These are phyloP conservation scores for Lucilia cuprina DNA, from an alignment of 1,140 invertebrate species.

Conservation along the genomic window DNA sequence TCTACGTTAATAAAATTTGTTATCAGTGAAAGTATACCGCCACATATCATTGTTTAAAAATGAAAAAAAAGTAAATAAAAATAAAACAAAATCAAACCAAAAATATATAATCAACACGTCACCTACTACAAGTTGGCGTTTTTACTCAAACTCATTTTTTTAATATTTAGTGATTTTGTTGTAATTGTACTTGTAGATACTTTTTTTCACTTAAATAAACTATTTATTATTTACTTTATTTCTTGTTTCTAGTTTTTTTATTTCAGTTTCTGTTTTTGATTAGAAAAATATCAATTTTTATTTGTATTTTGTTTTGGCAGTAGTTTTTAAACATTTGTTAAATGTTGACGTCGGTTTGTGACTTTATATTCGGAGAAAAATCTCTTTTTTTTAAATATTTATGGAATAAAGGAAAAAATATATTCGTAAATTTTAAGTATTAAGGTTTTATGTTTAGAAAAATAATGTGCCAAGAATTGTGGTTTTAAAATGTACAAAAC, in stretches of 20 bases:
- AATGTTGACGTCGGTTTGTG: slow-evolving; percentile 16
- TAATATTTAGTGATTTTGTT: neutral
- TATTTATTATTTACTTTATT: neutral
- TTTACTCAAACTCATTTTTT: neutral
- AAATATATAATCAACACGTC: neutral
- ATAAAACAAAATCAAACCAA: neutral
- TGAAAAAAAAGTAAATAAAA: neutral
- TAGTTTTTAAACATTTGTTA: slow-evolving; percentile 20
- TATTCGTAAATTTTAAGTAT: no score
- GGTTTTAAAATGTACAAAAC: neutral
- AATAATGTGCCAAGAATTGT: neutral
- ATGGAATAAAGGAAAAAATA: neutral
- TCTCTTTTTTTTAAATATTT: neutral
- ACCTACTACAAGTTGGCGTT: neutral
- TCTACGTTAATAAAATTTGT: slow-evolving; percentile 9
- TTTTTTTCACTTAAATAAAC: neutral
- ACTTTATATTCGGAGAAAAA: neutral
- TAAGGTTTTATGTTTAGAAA: no score
- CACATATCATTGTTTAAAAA: neutral
- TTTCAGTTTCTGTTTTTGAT: slow-evolving; percentile 14
- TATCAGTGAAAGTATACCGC: slow-evolving; percentile 26
- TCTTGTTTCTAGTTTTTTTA: neutral
- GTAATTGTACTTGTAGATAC: neutral
- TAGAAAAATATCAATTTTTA: slow-evolving; percentile 7
- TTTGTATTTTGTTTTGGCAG: slow-evolving; percentile 25